Percentiles rank a stretch among this genome's conserved stretches.
Conservation (phyloP, 1,140 invertebrate species). For the Calephelis virginiensis region DNA sequence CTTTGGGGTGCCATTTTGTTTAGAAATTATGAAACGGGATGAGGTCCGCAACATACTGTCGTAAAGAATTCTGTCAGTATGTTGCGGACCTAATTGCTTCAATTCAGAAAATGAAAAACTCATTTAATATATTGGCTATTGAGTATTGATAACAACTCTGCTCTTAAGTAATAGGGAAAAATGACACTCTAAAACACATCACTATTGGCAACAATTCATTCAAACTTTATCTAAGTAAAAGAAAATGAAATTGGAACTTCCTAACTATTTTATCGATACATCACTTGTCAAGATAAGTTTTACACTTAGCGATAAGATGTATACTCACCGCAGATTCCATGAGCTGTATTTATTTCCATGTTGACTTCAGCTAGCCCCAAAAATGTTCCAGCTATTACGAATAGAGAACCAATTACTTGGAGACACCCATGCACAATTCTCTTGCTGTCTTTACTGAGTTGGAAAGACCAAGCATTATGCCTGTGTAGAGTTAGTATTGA, state of each 20-base stretch:
- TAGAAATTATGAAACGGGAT: too few species aligned
- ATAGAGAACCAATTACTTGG: conserved; percentile 60
- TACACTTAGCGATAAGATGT: conserved; percentile 19
- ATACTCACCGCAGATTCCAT: conserved; percentile 68
- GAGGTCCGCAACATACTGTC: too few species aligned
- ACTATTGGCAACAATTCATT: conserved; percentile 15
- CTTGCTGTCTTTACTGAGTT: conserved; percentile 58
- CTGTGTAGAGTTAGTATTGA: conserved; percentile 61
- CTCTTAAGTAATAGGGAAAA: too few species aligned
- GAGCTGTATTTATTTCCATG: conserved; percentile 55
- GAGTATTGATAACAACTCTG: too few species aligned
- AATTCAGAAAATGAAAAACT: too few species aligned
- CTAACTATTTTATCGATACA: conserved; percentile 23
- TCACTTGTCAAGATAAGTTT: conserved; percentile 25
- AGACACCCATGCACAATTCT: conserved; percentile 65
- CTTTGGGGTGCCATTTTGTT: too few species aligned
- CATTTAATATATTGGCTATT: too few species aligned
- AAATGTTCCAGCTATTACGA: conserved; percentile 68
- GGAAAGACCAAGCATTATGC: conserved; percentile 70
- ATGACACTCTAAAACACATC: background rate
- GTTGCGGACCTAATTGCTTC: too few species aligned
- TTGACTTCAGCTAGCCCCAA: conserved; percentile 53
- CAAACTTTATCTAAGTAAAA: background rate
- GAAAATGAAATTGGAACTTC: conserved; percentile 14
- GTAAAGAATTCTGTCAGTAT: too few species aligned